Percentiles rank a stretch among this genome's conserved stretches.
Evolutionary conservation across 2,797 vertebrate genomes (phyloP).

Genomic region (Coilia nasus): DNA sequence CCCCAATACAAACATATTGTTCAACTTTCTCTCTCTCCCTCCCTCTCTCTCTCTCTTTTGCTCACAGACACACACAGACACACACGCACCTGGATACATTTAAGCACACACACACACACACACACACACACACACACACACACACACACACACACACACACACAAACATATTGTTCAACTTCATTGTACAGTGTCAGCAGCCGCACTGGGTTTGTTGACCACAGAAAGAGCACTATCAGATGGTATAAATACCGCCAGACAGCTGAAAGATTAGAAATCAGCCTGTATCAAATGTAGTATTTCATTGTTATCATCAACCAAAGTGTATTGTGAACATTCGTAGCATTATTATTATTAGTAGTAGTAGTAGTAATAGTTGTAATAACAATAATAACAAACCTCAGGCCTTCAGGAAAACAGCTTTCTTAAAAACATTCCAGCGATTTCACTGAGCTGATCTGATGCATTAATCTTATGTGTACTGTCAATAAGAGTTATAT

Average conservation of each 20-base stretch:
- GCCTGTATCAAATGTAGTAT: background rate
- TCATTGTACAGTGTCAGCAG: background rate
- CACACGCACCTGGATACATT: background rate
- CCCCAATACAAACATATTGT: no score
- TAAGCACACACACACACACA: slow-evolving; percentile 31
- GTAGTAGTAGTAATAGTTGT: no score
- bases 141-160: slow-evolving; percentile 36
- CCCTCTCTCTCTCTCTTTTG: background rate
- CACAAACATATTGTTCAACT: slow-evolving; percentile 27
- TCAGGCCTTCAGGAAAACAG: no score
- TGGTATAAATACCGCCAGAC: background rate
- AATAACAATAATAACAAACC: no score
- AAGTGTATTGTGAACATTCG: background rate
- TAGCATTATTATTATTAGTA: no score
- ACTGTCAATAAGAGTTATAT: slow-evolving; percentile 11
- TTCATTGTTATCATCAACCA: background rate
- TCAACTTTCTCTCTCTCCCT: background rate
- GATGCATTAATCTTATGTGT: background rate
- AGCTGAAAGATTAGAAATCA: background rate
- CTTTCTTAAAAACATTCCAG: background rate
- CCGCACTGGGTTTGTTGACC: background rate
- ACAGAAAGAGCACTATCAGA: background rate
- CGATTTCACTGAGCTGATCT: background rate
- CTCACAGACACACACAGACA: background rate
- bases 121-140: slow-evolving; percentile 33